Evolutionary conservation across 2,797 vertebrate genomes (phyloP).

Genomic region (Phyllotis vaccarum): DNA sequence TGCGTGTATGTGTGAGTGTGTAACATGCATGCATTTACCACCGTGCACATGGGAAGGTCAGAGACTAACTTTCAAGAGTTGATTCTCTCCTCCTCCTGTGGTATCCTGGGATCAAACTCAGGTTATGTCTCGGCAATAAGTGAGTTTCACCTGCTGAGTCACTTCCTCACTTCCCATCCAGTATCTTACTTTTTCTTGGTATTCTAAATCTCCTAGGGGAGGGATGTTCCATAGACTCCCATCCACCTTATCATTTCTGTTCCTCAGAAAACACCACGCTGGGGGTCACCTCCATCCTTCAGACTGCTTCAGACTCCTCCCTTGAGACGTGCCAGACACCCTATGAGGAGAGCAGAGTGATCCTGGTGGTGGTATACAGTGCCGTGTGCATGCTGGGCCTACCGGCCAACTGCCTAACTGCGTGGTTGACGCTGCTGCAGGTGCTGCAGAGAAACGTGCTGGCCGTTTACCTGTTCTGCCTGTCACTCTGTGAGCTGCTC

Average conservation of each 20-base stretch:
- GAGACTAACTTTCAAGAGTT: neutral
- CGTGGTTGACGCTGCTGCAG: conserved; percentile 89
- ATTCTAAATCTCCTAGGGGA: fast-evolving
- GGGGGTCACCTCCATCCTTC: neutral
- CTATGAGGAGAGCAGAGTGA: conserved; percentile 79
- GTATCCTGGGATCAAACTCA: neutral
- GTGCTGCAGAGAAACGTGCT: conserved; percentile 89
- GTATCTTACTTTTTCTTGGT: neutral
- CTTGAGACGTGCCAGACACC: conserved; percentile 77
- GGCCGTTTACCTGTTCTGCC: conserved; percentile 92
- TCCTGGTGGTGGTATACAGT: conserved; percentile 91
- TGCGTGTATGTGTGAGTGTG: neutral
- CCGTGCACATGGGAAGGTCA: too few species aligned
- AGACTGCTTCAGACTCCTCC: fast-evolving
- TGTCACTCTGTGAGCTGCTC: conserved; percentile 93
- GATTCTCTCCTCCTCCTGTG: neutral
- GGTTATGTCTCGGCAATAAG: neutral
- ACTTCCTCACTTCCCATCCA: fast-evolving
- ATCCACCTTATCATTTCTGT: conserved; percentile 53
- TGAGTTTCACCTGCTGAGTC: neutral
- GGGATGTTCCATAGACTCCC: neutral
- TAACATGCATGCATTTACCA: neutral
- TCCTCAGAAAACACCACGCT: conserved; percentile 76
- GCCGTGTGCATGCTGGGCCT: conserved; percentile 89
- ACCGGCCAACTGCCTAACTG: conserved; percentile 92